Evolutionary conservation across 2,888 invertebrate species (phyloP), one percentile per base, ranked within the genome.

Genomic region (Idaea straminata): DNA sequence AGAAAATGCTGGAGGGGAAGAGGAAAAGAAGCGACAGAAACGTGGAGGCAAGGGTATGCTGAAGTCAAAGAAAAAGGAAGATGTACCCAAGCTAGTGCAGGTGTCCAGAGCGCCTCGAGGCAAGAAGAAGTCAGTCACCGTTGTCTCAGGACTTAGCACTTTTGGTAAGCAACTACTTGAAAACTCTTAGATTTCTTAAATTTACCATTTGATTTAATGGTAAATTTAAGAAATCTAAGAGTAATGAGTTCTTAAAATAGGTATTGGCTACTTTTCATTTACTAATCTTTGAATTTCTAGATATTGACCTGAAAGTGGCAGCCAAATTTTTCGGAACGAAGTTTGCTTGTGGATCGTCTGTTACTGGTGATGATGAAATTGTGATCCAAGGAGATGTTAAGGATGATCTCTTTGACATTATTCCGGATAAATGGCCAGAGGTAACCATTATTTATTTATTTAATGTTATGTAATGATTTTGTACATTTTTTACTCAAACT

Each of bases 341-440:
- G 89, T 99, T 99, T 93, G 99, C 99, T 5, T 99, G 99, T 91
- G 99, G 99, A n/a, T 98, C 99, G 6, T 99, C 99, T 10, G 99
- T 99, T 0, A 99, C 99, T 38, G 99, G 98, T 5, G 98, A 99
- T 75, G 99, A 99, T 94, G 99, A 99, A 91, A 99, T 99, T 83
- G 99, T 99, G 61, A 99, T 99, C 83, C 99, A 99, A 89, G 99
- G 99, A 64, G 99, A 99, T 92, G 98, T 99, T 0, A 99, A 99
- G 89, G 99, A 99, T 93, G 99, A 99, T 78, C 93, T 99, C 35
- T 98, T 98, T 90, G 99, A 99, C 92, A 96, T 99, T 72, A 97
- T 99, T 83, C 98, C 99, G 64, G 99, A 99, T 80, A 99, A 99
- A 88, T 99, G 99, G 99, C 96, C 98, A 65, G 97, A 98, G 94